Base-by-base conservation (phyloP, 2,888 invertebrate genomes). In the Trissonchulus sp. region DNA sequence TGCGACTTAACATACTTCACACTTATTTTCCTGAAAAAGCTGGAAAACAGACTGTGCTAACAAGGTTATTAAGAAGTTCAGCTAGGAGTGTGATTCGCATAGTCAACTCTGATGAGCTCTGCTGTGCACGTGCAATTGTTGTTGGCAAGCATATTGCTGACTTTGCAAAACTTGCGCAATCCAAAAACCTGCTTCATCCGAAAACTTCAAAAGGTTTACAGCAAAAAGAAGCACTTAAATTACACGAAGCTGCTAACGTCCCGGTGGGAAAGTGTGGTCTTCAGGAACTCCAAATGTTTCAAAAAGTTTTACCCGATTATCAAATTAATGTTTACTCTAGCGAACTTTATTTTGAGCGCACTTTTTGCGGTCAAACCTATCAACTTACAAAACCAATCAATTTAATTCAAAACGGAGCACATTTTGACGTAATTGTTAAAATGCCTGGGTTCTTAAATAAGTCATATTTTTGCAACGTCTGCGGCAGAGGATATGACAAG, bases 1-100 rank as follows among this genome's bases (percentile, higher is more conserved):
- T 69, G n/a, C 34, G 34, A 34, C 34, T 69, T 8, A 69, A 69
- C 37, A 31, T 69, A 36, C 23, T 69, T 69, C 71, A 69, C 71
- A 69, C 71, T 3, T 30, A 31, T 8, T 69, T 69, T 31, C 71
- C 71, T 31, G 15, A 23, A 23, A 48, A 48, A 48, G 48, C 48
- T 48, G 48, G 48, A 15, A 48, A 48, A 48, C n/a, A n/a, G n/a
- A n/a, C n/a, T n/a, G n/a, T n/a, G n/a, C n/a, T n/a, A n/a, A n/a
- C n/a, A n/a, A n/a, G n/a, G n/a, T n/a, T n/a, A n/a, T n/a, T n/a
- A n/a, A n/a, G n/a, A n/a, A 48, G 48, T 48, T 48, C 48, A 8
- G 23, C 8, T 15, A 48, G 48, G 48, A 48, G 48, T 48, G 48
- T 48, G 23, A 48, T 48, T 48, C 8, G 8, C 48, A 48, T 48